Base-by-base conservation (phyloP, 2,797 vertebrate genomes). In the Lindbergichthys nudifrons region DNA sequence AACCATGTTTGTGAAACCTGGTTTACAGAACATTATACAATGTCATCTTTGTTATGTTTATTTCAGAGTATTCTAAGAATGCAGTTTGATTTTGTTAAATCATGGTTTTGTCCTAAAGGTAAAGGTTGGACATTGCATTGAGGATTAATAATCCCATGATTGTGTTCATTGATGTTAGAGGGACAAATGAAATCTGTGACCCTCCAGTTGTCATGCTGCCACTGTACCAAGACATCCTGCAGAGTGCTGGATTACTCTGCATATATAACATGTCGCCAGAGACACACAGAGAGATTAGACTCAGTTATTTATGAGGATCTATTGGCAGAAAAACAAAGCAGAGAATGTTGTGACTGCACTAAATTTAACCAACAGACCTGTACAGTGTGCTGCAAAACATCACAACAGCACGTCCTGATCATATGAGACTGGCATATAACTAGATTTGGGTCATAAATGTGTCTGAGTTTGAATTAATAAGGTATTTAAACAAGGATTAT, bases 111-210 rank as follows among this genome's bases (percentile, higher is more conserved):
- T 42, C 16, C 30, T 16, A 36, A 36, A 52, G 41, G 65, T 32
- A 16, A 62, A 54, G 57, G 63, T 41, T 41, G 16, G 10, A 42
- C 42, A 58, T 76, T 64, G 45, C 45, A 65, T 65, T 59, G 46
- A 47, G 13, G 43, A 32, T 42, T 21, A 36, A 36, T 70, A 70
- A 77, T 77, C 36, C 57, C 18, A 67, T 58, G 51, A 59, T 70
- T 54, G n/a, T n/a, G n/a, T n/a, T n/a, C n/a, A n/a, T n/a, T n/a
- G 45, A 48, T 67, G 52, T 67, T 46, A n/a, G 46, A 8, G 16
- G 15, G 5, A 2, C 19, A 21, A 7, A 53, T 39, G 6, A 59
- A 46, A 18, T 57, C 63, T 52, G 14, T 45, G 57, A 19, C 36
- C 56, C 19, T 10, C 12, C n/a, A 12, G 14, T 61, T n/a, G 18